Percentiles rank a stretch among this genome's conserved stretches.
These are phyloP conservation scores for Drosophila athabasca DNA, from an alignment of 1,140 invertebrate genomes.

Conservation along the genomic window DNA sequence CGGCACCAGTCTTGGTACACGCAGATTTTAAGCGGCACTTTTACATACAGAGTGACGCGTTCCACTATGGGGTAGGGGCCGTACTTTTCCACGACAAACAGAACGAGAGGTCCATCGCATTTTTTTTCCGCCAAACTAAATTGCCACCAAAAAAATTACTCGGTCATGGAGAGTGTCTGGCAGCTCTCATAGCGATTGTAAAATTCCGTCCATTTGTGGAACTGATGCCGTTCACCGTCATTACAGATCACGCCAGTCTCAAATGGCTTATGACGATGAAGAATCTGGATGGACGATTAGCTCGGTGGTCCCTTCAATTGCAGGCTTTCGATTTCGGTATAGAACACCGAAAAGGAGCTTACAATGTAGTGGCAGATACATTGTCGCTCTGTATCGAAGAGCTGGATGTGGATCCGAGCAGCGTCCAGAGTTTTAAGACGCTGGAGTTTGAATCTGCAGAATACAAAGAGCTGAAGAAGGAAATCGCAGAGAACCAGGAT, in stretches of 20 bases:
- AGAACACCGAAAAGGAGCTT: conserved; percentile 1
- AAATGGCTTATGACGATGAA: conserved; percentile 6
- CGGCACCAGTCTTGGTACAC: too few relatives aligned
- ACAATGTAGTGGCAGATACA: conserved; percentile 11
- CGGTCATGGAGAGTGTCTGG: neutral
- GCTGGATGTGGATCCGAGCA: neutral
- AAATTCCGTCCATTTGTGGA: conserved; percentile 1
- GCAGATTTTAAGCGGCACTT: neutral
- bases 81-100: neutral
- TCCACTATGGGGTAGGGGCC: neutral
- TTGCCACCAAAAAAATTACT: too few relatives aligned
- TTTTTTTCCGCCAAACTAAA: too few relatives aligned
- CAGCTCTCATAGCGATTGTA: neutral
- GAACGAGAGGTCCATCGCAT: too few relatives aligned
- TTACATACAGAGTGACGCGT: neutral
- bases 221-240: neutral
- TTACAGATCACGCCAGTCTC: conserved; percentile 1
- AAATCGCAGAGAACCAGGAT: neutral
- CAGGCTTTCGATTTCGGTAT: neutral
- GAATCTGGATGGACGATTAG: conserved; percentile 1
- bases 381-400: neutral
- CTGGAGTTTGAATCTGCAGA: too few relatives aligned
- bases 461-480: too few relatives aligned
- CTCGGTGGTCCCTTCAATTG: neutral
- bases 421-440: neutral